Evolutionary conservation across 1,140 invertebrate genomes (phyloP).

Genomic region (Saxidomus purpurata): DNA sequence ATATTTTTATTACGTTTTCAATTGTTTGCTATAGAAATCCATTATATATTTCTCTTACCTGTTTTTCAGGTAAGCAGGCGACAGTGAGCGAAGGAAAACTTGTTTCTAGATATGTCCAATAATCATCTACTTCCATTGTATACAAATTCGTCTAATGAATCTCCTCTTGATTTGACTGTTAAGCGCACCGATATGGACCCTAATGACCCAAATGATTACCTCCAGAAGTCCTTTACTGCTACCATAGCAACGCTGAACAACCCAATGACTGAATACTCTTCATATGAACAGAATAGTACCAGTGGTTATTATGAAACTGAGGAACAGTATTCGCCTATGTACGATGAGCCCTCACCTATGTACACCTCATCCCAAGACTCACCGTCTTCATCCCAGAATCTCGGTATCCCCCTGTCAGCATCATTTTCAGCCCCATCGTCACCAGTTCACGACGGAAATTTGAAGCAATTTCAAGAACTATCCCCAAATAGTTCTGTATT

Average conservation of each 20-base stretch:
- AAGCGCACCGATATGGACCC: conserved; percentile 61
- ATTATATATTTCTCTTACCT: too few species aligned
- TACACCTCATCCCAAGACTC: not conserved
- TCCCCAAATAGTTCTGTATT: conserved; percentile 23
- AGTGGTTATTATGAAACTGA: conserved; percentile 3
- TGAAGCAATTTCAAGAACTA: not conserved
- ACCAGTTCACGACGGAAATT: not conserved
- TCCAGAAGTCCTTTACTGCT: not conserved
- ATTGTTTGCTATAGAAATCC: too few species aligned
- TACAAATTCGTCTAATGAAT: conserved; percentile 1
- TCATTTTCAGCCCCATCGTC: conserved; percentile 15
- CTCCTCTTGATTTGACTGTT: conserved; percentile 44
- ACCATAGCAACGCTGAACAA: conserved; percentile 14
- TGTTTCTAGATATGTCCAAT: conserved; percentile 32
- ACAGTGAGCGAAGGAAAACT: not conserved
- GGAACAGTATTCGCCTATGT: conserved; percentile 19
- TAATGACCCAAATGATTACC: not conserved
- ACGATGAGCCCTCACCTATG: not conserved
- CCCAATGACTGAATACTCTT: not conserved
- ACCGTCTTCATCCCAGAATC: not conserved
- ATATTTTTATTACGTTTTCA: too few species aligned
- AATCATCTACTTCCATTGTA: not conserved
- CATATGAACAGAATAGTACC: not conserved
- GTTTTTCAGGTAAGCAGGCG: too few species aligned
- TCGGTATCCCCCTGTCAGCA: not conserved